A percentile compares a stretch with the other conserved stretches of the same genome.
Evolutionary conservation across 2,888 invertebrate genomes (phyloP).

Genomic region (Urechis unicinctus): DNA sequence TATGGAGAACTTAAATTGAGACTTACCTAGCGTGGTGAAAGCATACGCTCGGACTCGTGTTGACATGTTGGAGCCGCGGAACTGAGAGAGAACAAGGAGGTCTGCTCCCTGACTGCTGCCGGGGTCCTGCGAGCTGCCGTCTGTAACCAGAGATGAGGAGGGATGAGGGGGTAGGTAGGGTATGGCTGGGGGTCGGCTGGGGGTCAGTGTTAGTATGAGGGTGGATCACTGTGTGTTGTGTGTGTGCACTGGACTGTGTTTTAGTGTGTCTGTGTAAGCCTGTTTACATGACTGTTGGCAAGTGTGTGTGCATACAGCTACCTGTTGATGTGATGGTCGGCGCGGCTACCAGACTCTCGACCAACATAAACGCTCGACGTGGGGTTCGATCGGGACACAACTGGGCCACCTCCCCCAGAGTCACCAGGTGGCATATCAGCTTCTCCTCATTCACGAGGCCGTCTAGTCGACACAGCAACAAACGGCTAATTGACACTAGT

Average conservation of each 20-base stretch:
- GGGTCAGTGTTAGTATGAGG: neutral
- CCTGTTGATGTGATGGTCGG: slow-evolving; percentile 22
- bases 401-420: slow-evolving; percentile 51
- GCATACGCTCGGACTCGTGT: slow-evolving; percentile 45
- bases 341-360: slow-evolving; percentile 49
- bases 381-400: slow-evolving; percentile 49
- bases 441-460: slow-evolving; percentile 37
- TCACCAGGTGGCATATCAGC: slow-evolving; percentile 46
- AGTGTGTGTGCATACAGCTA: no score
- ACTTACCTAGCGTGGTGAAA: slow-evolving; percentile 48
- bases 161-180: neutral
- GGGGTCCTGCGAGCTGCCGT: neutral
- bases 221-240: no score
- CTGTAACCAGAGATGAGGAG: neutral
- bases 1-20: no score
- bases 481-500: no score
- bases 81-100: slow-evolving; percentile 32
- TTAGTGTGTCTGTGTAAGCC: no score
- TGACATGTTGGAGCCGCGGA: slow-evolving; percentile 40
- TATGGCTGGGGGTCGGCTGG: neutral
- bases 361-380: slow-evolving; percentile 45
- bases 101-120: neutral
- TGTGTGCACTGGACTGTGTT: no score
- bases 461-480: slow-evolving; percentile 15
- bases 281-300: no score